A percentile compares a stretch with the other conserved stretches of the same genome.
These are phyloP conservation scores for Spatula clypeata DNA, from an alignment of 2,797 vertebrate genomes.

Conservation along the genomic window DNA sequence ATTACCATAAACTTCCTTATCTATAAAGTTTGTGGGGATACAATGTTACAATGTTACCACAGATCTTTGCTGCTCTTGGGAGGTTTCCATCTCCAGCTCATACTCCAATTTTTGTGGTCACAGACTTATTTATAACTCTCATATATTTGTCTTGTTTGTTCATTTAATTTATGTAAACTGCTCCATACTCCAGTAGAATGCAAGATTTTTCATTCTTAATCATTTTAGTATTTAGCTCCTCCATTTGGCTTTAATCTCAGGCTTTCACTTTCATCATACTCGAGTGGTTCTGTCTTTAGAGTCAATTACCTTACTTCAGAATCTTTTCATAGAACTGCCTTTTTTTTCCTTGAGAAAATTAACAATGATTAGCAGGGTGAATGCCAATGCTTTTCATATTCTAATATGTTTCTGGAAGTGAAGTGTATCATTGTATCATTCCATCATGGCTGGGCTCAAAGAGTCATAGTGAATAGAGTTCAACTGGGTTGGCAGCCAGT, in stretches of 20 bases:
- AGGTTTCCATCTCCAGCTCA: background rate
- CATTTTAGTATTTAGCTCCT: background rate
- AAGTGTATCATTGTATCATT: background rate
- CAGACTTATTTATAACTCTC: background rate
- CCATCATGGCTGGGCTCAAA: background rate
- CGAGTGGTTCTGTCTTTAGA: background rate
- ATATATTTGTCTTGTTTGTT: accelerated
- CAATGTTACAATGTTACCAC: background rate
- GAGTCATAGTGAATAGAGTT: background rate
- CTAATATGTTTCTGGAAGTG: background rate
- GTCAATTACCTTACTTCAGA: background rate
- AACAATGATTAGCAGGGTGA: background rate
- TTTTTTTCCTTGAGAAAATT: background rate
- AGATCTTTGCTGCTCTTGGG: background rate
- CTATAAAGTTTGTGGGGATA: background rate
- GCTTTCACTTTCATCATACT: background rate
- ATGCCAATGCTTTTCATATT: background rate
- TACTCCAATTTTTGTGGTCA: background rate
- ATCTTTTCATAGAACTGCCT: background rate
- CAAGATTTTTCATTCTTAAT: background rate
- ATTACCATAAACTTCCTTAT: background rate
- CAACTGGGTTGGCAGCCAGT: background rate
- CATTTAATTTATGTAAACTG: background rate
- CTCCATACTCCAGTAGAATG: background rate
- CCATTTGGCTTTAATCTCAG: background rate